Base-by-base conservation (phyloP, 1,140 invertebrate species). In the Bombus soroeensis region DNA sequence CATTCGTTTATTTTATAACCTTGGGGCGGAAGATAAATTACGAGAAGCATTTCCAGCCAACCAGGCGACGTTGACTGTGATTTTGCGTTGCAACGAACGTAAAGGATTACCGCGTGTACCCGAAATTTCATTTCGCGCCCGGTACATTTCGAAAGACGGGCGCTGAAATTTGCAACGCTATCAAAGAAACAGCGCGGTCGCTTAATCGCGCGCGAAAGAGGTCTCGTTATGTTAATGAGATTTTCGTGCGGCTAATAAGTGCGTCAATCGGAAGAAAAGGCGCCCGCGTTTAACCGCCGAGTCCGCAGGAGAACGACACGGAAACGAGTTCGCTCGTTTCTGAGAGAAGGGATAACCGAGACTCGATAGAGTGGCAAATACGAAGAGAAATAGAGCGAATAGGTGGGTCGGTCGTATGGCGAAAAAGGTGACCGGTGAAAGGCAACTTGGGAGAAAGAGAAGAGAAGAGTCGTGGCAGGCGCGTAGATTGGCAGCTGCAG, bases 361-460 rank as follows among this genome's bases (percentile, higher is more conserved):
- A n/a, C 25, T 57, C 79, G 79, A 81, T 57, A 37, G 43, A 81
- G 47, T 72, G 68, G 68, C 66, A 59, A 53, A 81, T 28, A 28
- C 47, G 32, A 15, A 1, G 34, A 32, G 37, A 81, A 81, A 81
- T 71, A 72, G 80, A 81, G 37, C 73, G 39, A 74, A 41, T 12
- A 10, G 34, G 13, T 9, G 59, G 12, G 59, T n/a, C 28, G 59
- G n/a, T 62, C 22, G 32, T 5, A 15, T 18, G 22, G 66, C 43
- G 57, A 53, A 41, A 64, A 32, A 34, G 71, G 8, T 13, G n/a
- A 12, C 10, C 22, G 59, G 81, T 57, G 72, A 75, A 76, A 76
- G 72, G 62, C 4, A 28, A 59, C 10, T 59, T 25, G 28, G 10
- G 59, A 12, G 12, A 3, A 32, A 18, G 18, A 66, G 37, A 68